Percentiles rank a stretch among this genome's conserved stretches.
Evolutionary conservation across 2,888 invertebrate genomes (phyloP).

Genomic region (Atethmia centrago): DNA sequence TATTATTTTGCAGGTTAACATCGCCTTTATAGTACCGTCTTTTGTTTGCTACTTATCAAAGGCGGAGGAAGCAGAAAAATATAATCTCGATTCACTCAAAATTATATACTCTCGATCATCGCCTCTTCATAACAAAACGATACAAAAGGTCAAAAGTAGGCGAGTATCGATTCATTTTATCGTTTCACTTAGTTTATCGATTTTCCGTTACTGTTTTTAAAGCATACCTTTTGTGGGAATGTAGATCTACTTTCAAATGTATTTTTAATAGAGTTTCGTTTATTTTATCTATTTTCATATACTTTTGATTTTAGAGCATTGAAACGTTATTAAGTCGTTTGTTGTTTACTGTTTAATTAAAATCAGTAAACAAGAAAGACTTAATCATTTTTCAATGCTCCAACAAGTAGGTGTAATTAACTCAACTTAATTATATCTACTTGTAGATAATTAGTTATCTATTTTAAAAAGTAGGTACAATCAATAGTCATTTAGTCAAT

Average conservation of each 20-base stretch:
- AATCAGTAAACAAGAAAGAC: no score
- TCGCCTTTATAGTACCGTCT: conserved; percentile 78
- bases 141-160: conserved; percentile 79
- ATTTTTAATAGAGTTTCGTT: not conserved
- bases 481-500: not conserved
- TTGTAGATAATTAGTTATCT: not conserved
- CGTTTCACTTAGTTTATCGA: conserved; percentile 18
- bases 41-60: conserved; percentile 75
- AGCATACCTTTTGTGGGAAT: not conserved
- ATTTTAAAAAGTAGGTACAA: not conserved
- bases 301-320: not conserved
- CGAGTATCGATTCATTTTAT: conserved; percentile 59
- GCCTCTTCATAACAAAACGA: conserved; percentile 79
- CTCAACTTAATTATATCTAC: no score
- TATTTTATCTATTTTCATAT: not conserved
- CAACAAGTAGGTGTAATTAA: no score
- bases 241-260: conserved; percentile 1
- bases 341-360: not conserved
- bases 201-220: not conserved
- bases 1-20: conserved; percentile 75
- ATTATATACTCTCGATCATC: conserved; percentile 80
- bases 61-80: conserved; percentile 68
- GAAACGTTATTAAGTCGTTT: not conserved
- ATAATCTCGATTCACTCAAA: conserved; percentile 77
- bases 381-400: no score